Percentiles rank a stretch among this genome's conserved stretches.
Conservation (phyloP, 1,140 invertebrate species). For the Metaphire vulgaris region DNA sequence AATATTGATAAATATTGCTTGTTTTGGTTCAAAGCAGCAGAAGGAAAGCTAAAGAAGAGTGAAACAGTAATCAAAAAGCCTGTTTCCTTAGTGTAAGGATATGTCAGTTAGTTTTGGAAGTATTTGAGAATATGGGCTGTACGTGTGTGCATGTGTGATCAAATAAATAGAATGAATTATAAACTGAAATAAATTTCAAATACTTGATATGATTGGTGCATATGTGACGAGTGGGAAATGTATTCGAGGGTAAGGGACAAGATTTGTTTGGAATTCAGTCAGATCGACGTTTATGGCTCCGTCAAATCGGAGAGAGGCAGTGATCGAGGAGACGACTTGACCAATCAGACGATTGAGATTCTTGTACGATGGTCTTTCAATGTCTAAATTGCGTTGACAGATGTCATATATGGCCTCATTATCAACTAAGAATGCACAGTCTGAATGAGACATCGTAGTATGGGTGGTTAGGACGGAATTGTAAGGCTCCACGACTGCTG, state of each 20-base stretch:
- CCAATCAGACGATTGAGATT: constrained; percentile 49
- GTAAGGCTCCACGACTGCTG: constrained; percentile 12
- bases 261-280: constrained; percentile 66
- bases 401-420: constrained; percentile 46
- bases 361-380: constrained; percentile 39
- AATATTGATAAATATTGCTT: too few species aligned
- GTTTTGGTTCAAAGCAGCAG: too few species aligned
- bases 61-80: too few species aligned
- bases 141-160: too few species aligned
- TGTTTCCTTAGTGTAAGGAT: too few species aligned
- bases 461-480: constrained; percentile 37
- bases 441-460: constrained; percentile 42
- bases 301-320: constrained; percentile 61
- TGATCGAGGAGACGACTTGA: constrained; percentile 58
- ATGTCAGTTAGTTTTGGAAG: too few species aligned
- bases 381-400: constrained; percentile 36
- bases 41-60: too few species aligned
- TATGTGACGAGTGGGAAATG: constrained; percentile 26
- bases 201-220: constrained; percentile 33
- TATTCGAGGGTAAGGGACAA: constrained; percentile 45
- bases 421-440: constrained; percentile 48
- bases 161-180: too few species aligned
- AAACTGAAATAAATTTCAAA: too few species aligned
- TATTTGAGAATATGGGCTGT: too few species aligned
- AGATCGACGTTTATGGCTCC: constrained; percentile 67